These are phyloP conservation scores for Lycia hirtaria DNA, from an alignment of 2,888 invertebrate genomes.

Conservation along the genomic window DNA sequence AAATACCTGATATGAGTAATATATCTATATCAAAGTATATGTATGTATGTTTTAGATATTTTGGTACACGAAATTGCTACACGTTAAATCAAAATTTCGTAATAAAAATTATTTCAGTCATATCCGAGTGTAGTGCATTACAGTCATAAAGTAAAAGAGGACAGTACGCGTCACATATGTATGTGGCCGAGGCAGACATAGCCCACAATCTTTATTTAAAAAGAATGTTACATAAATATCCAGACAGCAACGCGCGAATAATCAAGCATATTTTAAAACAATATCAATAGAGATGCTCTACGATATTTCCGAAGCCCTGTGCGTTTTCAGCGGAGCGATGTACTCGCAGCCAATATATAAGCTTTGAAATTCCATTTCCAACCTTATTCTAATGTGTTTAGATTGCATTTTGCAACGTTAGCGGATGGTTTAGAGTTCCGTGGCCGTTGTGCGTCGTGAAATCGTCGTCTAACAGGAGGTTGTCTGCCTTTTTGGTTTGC, in stretches of 20 bases:
- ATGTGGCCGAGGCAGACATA: background rate
- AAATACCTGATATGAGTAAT: no score
- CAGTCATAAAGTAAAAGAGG: background rate
- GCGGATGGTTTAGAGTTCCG: slow-evolving; percentile 63
- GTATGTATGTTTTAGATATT: background rate
- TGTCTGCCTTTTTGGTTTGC: slow-evolving; percentile 57
- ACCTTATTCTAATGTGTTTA: slow-evolving; percentile 55
- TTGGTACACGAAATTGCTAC: background rate
- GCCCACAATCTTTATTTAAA: background rate
- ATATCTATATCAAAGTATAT: no score
- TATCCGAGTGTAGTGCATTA: background rate
- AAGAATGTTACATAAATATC: background rate
- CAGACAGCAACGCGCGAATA: background rate
- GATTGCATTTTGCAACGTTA: slow-evolving; percentile 77
- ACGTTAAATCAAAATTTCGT: background rate
- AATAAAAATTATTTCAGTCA: background rate
- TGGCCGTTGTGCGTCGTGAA: slow-evolving; percentile 81
- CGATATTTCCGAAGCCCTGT: slow-evolving; percentile 6
- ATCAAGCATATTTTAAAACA: background rate
- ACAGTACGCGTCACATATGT: no score
- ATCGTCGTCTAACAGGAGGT: slow-evolving; percentile 63
- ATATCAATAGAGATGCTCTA: slow-evolving; percentile 2
- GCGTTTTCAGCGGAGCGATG: slow-evolving; percentile 15
- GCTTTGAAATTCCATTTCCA: slow-evolving; percentile 56
- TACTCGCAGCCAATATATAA: slow-evolving; percentile 67